Base-by-base conservation (phyloP, 2,888 invertebrate genomes). In the Eurytoma californica region DNA sequence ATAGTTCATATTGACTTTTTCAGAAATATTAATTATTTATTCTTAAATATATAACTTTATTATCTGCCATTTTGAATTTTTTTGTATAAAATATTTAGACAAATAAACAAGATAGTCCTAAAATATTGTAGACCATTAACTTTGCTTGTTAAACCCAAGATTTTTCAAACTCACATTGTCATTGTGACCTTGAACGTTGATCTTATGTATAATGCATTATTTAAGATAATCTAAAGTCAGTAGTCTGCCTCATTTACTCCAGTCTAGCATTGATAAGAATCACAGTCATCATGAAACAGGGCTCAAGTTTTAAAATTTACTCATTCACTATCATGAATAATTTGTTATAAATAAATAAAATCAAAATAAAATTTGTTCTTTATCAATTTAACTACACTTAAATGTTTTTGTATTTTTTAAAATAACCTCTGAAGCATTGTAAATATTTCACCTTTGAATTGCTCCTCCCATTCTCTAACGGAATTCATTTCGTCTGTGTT, bases 401-500 rank as follows among this genome's bases (percentile, higher is more conserved):
- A 18, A 30, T 3, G 39, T 61, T n/a, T 61, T 30, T n/a, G 3
- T 53, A n/a, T 16, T n/a, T 53, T n/a, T 53, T n/a, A 0, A 3
- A 30, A 30, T 5, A 30, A 28, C 7, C 14, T 39, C n/a, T 63
- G 12, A 13, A 49, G 3, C 49, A 28, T 20, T 5, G 39, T 57
- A 28, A 51, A 75, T n/a, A 18, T 60, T 76, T 87, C 92, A 97
- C 97, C 98, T 93, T 95, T 95, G 90, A 99, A 97, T 90, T 98
- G 98, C 91, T 96, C 95, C 90, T 98, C 98, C 99, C 99, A 99
- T 91, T 99, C 98, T 83, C 94, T 93, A 9, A 98, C 95, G 28
- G 97, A 96, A 85, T 97, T 97, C 97, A 98, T 97, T 92, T 99
- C 96, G 92, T 95, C 94, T 16, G 95, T 94, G 88, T 95, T 96